Evolutionary conservation across 2,113 vertebrate genomes (phyloP).

Genomic region (Tursiops truncatus): DNA sequence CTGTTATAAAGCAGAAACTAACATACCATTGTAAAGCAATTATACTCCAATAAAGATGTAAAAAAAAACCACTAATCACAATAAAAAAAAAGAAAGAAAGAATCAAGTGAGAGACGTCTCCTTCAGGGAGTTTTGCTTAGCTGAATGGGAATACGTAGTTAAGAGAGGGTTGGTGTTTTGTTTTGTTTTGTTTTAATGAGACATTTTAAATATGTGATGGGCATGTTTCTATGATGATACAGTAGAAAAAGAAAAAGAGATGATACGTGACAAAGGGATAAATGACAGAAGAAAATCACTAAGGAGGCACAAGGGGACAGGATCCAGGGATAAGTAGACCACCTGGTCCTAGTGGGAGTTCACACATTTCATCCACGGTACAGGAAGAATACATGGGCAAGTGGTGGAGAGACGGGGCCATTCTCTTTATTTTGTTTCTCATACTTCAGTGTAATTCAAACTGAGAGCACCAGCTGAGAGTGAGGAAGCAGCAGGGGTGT

Average conservation of each 20-base stretch:
- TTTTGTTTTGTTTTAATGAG: neutral
- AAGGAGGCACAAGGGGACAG: neutral
- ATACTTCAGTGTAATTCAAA: neutral
- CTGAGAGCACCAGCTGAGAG: neutral
- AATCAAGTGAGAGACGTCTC: neutral
- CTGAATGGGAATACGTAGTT: neutral
- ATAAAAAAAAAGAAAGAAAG: neutral
- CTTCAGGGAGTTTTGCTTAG: neutral
- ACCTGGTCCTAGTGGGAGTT: neutral
- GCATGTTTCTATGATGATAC: neutral
- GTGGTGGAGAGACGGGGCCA: neutral
- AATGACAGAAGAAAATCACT: neutral
- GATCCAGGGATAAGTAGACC: neutral
- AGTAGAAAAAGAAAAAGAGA: neutral
- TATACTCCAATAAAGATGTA: too few relatives aligned
- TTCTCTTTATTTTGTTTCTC: neutral
- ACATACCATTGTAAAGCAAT: too few relatives aligned
- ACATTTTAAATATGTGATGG: neutral
- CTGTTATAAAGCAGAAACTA: too few relatives aligned
- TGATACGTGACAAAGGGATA: neutral
- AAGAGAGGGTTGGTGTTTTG: neutral
- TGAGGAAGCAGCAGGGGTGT: neutral
- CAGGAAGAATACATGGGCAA: neutral
- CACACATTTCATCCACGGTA: neutral
- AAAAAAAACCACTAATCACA: too few relatives aligned